These are phyloP conservation scores for Huso huso DNA, from an alignment of 2,797 vertebrate genomes.

Conservation along the genomic window DNA sequence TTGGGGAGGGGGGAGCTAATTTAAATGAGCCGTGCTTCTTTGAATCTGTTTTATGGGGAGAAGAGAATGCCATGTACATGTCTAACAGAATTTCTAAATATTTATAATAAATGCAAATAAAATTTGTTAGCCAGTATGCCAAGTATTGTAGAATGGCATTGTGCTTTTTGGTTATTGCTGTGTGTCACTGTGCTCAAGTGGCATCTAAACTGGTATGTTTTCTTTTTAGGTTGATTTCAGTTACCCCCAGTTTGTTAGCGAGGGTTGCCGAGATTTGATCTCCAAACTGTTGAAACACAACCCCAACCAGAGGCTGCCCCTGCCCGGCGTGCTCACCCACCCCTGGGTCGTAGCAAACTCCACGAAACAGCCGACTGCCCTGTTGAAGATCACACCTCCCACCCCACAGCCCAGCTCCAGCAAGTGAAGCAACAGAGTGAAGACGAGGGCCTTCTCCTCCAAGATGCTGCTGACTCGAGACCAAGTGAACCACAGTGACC, in stretches of 20 bases:
- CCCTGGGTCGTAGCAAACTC: conserved; percentile 76
- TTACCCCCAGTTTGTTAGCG: conserved; percentile 69
- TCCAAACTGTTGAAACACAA: conserved; percentile 82
- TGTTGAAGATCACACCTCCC: conserved; percentile 35
- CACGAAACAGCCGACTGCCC: conserved; percentile 44
- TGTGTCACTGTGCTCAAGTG: background rate
- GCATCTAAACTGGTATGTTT: background rate
- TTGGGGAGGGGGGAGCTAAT: background rate
- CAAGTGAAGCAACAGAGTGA: no score
- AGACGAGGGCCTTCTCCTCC: no score
- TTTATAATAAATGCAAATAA: no score
- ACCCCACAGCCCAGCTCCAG: background rate
- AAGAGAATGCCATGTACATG: background rate
- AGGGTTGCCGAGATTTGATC: conserved; percentile 79
- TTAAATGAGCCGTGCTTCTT: no score
- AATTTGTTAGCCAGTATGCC: no score
- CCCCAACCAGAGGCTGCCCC: conserved; percentile 72
- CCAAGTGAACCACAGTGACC: no score
- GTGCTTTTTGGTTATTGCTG: background rate
- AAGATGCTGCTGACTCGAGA: no score
- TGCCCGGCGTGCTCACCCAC: conserved; percentile 75
- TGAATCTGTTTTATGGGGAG: no score
- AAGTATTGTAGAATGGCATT: background rate
- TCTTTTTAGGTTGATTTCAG: conserved; percentile 75
- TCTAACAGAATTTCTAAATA: background rate